Percentiles rank a stretch among this genome's conserved stretches.
These are phyloP conservation scores for Hycleus phaleratus DNA, from an alignment of 1,140 invertebrate genomes.

Conservation along the genomic window DNA sequence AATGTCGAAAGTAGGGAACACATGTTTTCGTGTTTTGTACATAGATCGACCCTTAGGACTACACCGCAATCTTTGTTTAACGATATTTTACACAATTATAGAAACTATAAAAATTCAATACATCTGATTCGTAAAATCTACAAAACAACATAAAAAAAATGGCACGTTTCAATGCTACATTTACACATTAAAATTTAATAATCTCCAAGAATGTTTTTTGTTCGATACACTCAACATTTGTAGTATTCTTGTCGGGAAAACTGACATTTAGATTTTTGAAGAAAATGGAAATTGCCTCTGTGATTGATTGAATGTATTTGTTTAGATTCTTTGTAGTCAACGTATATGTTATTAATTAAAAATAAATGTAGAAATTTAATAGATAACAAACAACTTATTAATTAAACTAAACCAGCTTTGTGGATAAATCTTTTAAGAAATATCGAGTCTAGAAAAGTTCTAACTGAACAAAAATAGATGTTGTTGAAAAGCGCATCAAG, in stretches of 20 bases:
- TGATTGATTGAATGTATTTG: too few species aligned
- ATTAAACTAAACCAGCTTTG: conserved; percentile 4
- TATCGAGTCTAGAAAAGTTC: conserved; percentile 5
- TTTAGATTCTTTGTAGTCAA: too few species aligned
- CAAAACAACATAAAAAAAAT: too few species aligned
- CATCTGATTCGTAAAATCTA: too few species aligned
- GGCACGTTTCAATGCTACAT: too few species aligned
- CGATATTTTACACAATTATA: not conserved
- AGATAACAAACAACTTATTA: conserved; percentile 1
- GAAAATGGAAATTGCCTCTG: too few species aligned
- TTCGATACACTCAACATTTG: too few species aligned
- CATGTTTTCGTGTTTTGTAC: conserved; percentile 17
- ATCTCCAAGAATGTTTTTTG: too few species aligned
- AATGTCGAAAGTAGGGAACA: conserved; percentile 21
- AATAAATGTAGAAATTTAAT: not conserved
- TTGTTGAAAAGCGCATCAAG: conserved; percentile 7
- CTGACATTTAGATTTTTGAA: too few species aligned
- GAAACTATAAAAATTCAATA: too few species aligned
- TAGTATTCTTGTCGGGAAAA: too few species aligned
- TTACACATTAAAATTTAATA: not conserved
- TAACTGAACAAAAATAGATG: not conserved
- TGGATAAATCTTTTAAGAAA: conserved; percentile 5
- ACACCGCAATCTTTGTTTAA: conserved; percentile 10
- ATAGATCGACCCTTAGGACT: conserved; percentile 11
- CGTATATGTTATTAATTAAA: too few species aligned